phyloP scores from a whole-genome alignment of 1,140 invertebrate species.

The Scylla paramamosain region DNA sequence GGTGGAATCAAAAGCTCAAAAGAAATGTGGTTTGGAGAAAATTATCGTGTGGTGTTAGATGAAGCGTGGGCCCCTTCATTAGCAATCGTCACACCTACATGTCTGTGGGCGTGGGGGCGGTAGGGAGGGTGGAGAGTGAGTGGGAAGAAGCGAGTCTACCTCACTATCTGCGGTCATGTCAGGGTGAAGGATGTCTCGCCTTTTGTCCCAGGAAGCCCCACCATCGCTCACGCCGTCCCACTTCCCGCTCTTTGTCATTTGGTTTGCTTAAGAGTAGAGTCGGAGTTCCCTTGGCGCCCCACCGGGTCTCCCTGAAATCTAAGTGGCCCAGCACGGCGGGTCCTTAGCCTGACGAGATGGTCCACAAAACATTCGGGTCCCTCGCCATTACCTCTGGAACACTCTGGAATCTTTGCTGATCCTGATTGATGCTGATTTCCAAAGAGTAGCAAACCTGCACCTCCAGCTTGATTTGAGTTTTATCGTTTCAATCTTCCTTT shows the following conservation, averaged over 20 bases:
- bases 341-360: background rate
- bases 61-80: background rate
- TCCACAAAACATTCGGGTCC: background rate
- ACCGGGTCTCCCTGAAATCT: background rate
- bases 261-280: conserved; percentile 48
- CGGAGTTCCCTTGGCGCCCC: background rate
- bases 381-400: background rate
- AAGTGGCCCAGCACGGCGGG: background rate
- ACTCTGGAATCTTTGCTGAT: background rate
- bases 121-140: background rate
- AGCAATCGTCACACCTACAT: background rate
- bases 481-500: background rate
- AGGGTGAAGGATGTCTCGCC: conserved; percentile 39
- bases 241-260: conserved; percentile 51
- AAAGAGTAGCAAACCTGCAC: background rate
- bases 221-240: conserved; percentile 37
- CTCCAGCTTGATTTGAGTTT: background rate
- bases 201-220: conserved; percentile 43
- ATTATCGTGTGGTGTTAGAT: background rate
- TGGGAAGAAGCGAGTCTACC: background rate
- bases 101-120: background rate
- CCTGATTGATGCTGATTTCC: background rate
- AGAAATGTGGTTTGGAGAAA: conserved; percentile 5
- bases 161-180: conserved; percentile 28
- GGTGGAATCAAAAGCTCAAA: background rate